Evolutionary conservation across 2,888 invertebrate species (phyloP).

Genomic region (Anagyrus pseudococci): DNA sequence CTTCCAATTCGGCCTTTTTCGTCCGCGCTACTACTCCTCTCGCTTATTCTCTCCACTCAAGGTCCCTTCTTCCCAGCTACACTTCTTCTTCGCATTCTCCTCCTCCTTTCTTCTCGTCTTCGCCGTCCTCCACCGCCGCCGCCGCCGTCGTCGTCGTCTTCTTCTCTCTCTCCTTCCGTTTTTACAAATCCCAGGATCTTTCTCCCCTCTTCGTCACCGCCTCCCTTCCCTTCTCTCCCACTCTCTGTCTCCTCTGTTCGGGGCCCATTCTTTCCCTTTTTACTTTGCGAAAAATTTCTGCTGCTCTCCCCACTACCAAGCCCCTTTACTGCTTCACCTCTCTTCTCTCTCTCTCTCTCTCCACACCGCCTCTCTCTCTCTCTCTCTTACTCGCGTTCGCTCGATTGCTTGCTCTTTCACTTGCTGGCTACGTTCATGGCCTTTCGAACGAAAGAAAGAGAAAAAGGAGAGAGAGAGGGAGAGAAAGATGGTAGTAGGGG

Average conservation of each 20-base stretch:
- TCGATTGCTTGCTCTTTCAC: too few species aligned
- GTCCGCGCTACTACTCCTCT: too few species aligned
- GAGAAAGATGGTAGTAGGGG: background rate
- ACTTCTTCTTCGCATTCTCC: slow-evolving; percentile 6
- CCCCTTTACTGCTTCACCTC: background rate
- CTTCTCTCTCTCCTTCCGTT: slow-evolving; percentile 26
- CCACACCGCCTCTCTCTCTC: background rate
- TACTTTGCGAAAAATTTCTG: slow-evolving; percentile 34
- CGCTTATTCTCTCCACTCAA: slow-evolving; percentile 31
- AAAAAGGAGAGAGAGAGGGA: too few species aligned
- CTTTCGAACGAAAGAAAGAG: too few species aligned
- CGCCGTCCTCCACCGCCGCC: slow-evolving; percentile 5
- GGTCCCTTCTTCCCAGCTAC: slow-evolving; percentile 32
- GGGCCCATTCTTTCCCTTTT: slow-evolving; percentile 7
- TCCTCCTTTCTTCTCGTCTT: slow-evolving; percentile 31
- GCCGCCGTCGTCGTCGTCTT: slow-evolving; percentile 2
- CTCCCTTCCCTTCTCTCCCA: slow-evolving; percentile 20
- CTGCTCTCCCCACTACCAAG: slow-evolving; percentile 8
- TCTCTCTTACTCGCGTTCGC: too few species aligned
- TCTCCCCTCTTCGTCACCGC: slow-evolving; percentile 1
- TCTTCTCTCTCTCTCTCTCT: slow-evolving; percentile 12
- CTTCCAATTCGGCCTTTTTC: slow-evolving; percentile 30
- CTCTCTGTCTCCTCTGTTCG: slow-evolving; percentile 21
- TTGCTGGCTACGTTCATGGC: too few species aligned
- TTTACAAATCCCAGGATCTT: slow-evolving; percentile 38